Evolutionary conservation across 2,797 vertebrate species (phyloP).

Genomic region (Pseudomugil tenellus): DNA sequence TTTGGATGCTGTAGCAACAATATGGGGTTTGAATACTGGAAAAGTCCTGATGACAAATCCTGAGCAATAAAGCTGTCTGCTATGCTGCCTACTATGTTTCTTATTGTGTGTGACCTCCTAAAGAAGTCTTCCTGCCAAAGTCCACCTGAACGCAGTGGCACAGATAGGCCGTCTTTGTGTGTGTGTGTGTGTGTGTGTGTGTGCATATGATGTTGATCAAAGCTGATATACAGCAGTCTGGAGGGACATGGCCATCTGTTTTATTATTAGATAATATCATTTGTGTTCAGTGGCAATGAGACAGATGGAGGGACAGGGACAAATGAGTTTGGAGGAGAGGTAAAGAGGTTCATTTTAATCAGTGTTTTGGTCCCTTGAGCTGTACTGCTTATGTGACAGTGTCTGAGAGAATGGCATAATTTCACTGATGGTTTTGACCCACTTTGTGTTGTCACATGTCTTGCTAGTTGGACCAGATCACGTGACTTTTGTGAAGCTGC

Average conservation of each 20-base stretch:
- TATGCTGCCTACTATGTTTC: slow-evolving; percentile 51
- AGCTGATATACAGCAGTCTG: slow-evolving; percentile 51
- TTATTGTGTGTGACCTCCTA: slow-evolving; percentile 60
- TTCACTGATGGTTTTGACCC: slow-evolving; percentile 74
- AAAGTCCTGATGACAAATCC: slow-evolving; percentile 1
- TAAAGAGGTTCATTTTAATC: slow-evolving; percentile 52
- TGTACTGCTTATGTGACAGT: slow-evolving; percentile 20
- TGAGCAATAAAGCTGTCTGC: slow-evolving; percentile 29
- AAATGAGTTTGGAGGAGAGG: slow-evolving; percentile 27
- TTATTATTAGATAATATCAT: slow-evolving; percentile 54
- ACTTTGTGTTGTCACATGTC: slow-evolving; percentile 69
- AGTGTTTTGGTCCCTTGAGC: slow-evolving; percentile 58
- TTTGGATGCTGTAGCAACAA: not conserved
- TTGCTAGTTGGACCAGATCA: slow-evolving; percentile 49
- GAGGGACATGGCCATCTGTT: slow-evolving; percentile 60
- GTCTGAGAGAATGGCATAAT: slow-evolving; percentile 57
- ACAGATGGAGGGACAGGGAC: slow-evolving; percentile 34
- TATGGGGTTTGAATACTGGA: not conserved
- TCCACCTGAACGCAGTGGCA: slow-evolving; percentile 61
- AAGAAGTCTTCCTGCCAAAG: slow-evolving; percentile 69
- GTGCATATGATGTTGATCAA: slow-evolving; percentile 57
- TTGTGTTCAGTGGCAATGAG: slow-evolving; percentile 30
- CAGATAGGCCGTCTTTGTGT: slow-evolving; percentile 58
- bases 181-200: not conserved
- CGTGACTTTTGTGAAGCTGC: slow-evolving; percentile 42